These are phyloP conservation scores for Drosophila melanogaster DNA, from an alignment of 1,140 invertebrate genomes.

Conservation along the genomic window Release_6_plus_ISO1_MT NT_033777.3:11585501-11586000, in stretches of 20 bases:
- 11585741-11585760: not conserved
- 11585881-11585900: not conserved
- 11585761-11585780: not conserved
- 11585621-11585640: conserved; percentile 42
- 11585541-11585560: conserved; percentile 24
- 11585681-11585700: conserved; percentile 16
- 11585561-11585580: conserved; percentile 16
- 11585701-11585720: not conserved
- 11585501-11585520: conserved; percentile 2
- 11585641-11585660: conserved; percentile 31
- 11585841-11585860: too few relatives aligned
- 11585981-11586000: conserved; percentile 70
- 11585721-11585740: not conserved
- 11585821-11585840: too few relatives aligned
- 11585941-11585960: not conserved
- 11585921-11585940: not conserved
- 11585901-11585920: not conserved
- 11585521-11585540: conserved; percentile 45
- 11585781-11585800: too few relatives aligned
- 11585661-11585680: conserved; percentile 34
- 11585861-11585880: too few relatives aligned
- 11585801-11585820: too few relatives aligned
- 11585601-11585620: conserved; percentile 11
- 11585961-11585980: conserved; percentile 57
- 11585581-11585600: conserved; percentile 9